phyloP scores from a whole-genome alignment of 2,113 vertebrate genomes.

The Pelvicachromis taeniatus region DNA sequence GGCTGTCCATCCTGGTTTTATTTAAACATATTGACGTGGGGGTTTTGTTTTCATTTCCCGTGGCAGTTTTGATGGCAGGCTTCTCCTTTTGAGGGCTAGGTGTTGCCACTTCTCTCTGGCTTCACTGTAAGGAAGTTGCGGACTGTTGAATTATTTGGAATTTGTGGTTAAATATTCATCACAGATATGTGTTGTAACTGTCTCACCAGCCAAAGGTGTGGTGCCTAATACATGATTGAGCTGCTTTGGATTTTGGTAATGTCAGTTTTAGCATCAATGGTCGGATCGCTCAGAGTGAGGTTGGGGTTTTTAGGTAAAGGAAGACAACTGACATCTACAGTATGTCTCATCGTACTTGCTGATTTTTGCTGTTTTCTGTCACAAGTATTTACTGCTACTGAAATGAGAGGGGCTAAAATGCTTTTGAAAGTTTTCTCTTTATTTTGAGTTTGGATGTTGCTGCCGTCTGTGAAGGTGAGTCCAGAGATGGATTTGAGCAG shows the following conservation, averaged over 20 bases:
- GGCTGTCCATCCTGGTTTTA: not conserved
- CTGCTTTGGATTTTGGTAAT: not conserved
- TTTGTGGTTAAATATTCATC: not conserved
- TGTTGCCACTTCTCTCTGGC: not conserved
- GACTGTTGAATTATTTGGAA: not conserved
- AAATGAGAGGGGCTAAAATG: too few relatives aligned
- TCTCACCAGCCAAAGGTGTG: not conserved
- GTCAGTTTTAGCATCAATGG: not conserved
- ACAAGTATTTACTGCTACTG: too few relatives aligned
- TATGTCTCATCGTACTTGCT: not conserved
- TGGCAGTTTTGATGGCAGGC: not conserved
- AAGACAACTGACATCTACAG: not conserved
- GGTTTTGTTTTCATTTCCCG: not conserved
- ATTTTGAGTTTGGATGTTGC: not conserved
- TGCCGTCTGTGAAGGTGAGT: not conserved
- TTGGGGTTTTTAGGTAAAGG: fast-evolving
- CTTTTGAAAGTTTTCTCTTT: not conserved
- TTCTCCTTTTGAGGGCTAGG: too few relatives aligned
- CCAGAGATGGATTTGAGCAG: not conserved
- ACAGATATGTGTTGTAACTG: not conserved
- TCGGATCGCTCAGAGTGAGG: not conserved
- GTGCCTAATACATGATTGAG: not conserved
- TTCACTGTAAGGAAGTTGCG: not conserved
- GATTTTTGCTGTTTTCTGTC: not conserved
- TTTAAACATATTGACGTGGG: not conserved